These are phyloP conservation scores for Fissipunctia ypsillon DNA, from an alignment of 2,888 invertebrate species.

Conservation along the genomic window DNA sequence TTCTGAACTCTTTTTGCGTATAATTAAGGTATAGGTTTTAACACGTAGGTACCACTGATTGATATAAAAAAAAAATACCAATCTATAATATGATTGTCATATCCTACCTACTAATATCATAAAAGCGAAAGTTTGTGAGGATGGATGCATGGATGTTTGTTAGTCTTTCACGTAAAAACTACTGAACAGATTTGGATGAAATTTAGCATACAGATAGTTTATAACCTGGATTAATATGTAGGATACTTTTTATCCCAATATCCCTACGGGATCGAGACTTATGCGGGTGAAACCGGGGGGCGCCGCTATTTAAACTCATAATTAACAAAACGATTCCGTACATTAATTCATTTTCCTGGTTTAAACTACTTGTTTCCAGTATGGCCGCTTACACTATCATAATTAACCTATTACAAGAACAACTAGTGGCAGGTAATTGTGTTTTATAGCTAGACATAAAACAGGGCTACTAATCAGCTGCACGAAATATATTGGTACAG, in stretches of 20 bases:
- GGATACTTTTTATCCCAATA: too few relatives aligned
- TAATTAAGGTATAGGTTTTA: neutral
- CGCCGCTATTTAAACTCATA: too few relatives aligned
- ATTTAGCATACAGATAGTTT: too few relatives aligned
- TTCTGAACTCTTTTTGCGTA: neutral
- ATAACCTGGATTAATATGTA: too few relatives aligned
- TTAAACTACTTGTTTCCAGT: slow-evolving; percentile 13
- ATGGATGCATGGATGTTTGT: too few relatives aligned
- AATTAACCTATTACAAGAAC: slow-evolving; percentile 21
- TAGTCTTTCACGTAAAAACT: too few relatives aligned
- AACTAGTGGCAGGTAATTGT: slow-evolving; percentile 25
- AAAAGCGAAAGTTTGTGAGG: too few relatives aligned
- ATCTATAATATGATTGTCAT: neutral
- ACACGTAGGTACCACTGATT: neutral
- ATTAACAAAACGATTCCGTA: neutral
- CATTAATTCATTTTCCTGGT: slow-evolving; percentile 10
- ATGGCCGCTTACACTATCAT: neutral
- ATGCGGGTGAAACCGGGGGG: too few relatives aligned
- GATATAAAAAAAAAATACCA: neutral
- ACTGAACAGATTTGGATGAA: too few relatives aligned
- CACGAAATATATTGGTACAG: neutral
- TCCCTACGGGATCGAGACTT: too few relatives aligned
- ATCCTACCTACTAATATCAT: too few relatives aligned
- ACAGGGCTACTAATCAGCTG: slow-evolving; percentile 17
- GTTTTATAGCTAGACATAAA: slow-evolving; percentile 39